Evolutionary conservation across 2,113 vertebrate species (phyloP).

Genomic region (Aspiorhynchus laticeps): DNA sequence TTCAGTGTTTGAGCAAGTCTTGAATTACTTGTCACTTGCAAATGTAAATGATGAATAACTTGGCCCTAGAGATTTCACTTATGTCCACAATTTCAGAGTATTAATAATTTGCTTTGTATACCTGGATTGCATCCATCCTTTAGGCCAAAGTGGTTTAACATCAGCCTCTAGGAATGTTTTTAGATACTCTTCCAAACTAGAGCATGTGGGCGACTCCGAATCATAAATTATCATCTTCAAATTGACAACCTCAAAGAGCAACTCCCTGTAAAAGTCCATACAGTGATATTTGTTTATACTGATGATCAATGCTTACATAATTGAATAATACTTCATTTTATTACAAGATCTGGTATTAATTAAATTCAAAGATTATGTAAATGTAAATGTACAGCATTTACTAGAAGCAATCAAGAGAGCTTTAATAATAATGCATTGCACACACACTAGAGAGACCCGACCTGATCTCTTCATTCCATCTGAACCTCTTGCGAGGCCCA

Average conservation of each 20-base stretch:
- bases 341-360: not conserved
- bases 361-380: not conserved
- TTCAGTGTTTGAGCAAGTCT: not conserved
- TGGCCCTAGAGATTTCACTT: not conserved
- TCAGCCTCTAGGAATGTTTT: constrained; percentile 87
- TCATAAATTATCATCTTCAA: constrained; percentile 82
- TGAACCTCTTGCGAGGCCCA: constrained; percentile 90
- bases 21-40: not conserved
- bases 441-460: constrained; percentile 19
- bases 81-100: not conserved
- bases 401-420: not conserved
- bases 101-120: constrained; percentile 58
- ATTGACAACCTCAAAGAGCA: constrained; percentile 83
- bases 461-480: constrained; percentile 95
- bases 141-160: constrained; percentile 93
- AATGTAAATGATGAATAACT: not conserved
- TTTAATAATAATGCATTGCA: not conserved
- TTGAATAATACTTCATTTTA: not conserved
- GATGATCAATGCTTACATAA: not conserved
- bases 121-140: constrained; percentile 98
- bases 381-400: not conserved
- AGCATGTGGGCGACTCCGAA: constrained; percentile 75
- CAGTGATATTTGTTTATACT: not conserved
- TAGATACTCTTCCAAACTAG: constrained; percentile 85
- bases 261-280: constrained; percentile 74